Evolutionary conservation across 2,888 invertebrate genomes (phyloP), one percentile per base, ranked within the genome.

Genomic region (Agrotis puta): DNA sequence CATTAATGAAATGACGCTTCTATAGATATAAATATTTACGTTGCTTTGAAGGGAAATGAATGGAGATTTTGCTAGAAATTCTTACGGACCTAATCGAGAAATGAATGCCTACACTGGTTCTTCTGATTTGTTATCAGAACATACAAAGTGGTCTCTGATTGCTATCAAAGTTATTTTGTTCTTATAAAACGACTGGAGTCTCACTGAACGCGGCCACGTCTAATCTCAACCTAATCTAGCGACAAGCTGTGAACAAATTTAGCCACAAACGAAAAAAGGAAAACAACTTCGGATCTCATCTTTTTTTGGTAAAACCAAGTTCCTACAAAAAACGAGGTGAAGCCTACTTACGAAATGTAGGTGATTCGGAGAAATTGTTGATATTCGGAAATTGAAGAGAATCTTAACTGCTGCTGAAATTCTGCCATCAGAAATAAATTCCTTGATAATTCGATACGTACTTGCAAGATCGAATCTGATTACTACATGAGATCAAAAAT

Each of bases 281-380:
- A 86, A 85, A 79, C 74, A 66, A 54, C 58, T 76, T 75, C 48
- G 64, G 65, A 81, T 51, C 47, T 73, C 73, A 73, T 83, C 81
- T 87, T 87, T 85, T 76, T 82, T 87, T 81, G 85, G 81, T 84
- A 67, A 81, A 75, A 74, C 33, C 57, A 78, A 85, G 78, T 68
- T 74, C 82, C 53, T 85, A 88, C 83, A 90, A 88, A 90, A 90
- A 88, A 83, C 77, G 70, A 85, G 83, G 73, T 81, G 82, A 87
- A 88, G 85, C 90, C 91, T 87, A 91, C 91, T 91, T 91, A 88
- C 78, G 70, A 85, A 90, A 90, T 86, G 86, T 87, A 88, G 86
- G 86, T 86, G 88, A 89, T 83, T 85, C 86, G 83, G 84, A 88
- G 87, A 90, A 83, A 83, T 76, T 73, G 61, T 76, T 74, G 57